Conservation (phyloP, 2,888 invertebrate genomes). For the Tetropium fuscum region DNA sequence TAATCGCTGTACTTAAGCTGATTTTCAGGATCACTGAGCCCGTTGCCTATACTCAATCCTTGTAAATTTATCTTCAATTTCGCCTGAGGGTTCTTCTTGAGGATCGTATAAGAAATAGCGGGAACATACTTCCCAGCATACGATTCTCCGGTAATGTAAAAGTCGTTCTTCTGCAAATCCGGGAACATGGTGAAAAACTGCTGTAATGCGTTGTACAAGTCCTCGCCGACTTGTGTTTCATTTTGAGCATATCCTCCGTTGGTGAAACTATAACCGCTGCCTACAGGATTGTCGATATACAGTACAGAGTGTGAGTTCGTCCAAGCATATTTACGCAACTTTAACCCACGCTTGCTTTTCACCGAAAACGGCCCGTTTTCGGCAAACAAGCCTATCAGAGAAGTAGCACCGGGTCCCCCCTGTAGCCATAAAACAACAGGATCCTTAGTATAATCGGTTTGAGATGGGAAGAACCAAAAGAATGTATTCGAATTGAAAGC, state of each 20-base stretch:
- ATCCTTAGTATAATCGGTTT: conserved; percentile 68
- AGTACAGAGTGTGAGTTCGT: conserved; percentile 81
- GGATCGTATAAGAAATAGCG: conserved; percentile 80
- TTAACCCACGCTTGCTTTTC: conserved; percentile 62
- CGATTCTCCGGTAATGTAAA: conserved; percentile 91
- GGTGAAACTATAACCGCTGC: conserved; percentile 91
- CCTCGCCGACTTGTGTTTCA: conserved; percentile 83
- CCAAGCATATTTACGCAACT: conserved; percentile 82
- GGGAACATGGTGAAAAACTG: conserved; percentile 91
- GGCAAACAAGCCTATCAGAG: conserved; percentile 82
- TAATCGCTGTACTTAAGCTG: conserved; percentile 84
- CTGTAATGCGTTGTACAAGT: conserved; percentile 79
- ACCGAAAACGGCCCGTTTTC: conserved; percentile 81
- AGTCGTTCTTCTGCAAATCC: conserved; percentile 78
- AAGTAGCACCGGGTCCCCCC: conserved; percentile 87
- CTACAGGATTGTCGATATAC: conserved; percentile 92
- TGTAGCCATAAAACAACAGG: conserved; percentile 88
- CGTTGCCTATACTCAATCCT: conserved; percentile 84
- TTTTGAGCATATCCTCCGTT: conserved; percentile 82
- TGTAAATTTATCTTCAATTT: conserved; percentile 76
- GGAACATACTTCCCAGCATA: conserved; percentile 86
- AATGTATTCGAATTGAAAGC: conserved; percentile 84
- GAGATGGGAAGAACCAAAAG: conserved; percentile 92
- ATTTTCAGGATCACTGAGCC: conserved; percentile 82
- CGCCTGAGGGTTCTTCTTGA: conserved; percentile 72